Evolutionary conservation across 2,797 vertebrate genomes (phyloP).

Genomic region (Austrolebias charrua): DNA sequence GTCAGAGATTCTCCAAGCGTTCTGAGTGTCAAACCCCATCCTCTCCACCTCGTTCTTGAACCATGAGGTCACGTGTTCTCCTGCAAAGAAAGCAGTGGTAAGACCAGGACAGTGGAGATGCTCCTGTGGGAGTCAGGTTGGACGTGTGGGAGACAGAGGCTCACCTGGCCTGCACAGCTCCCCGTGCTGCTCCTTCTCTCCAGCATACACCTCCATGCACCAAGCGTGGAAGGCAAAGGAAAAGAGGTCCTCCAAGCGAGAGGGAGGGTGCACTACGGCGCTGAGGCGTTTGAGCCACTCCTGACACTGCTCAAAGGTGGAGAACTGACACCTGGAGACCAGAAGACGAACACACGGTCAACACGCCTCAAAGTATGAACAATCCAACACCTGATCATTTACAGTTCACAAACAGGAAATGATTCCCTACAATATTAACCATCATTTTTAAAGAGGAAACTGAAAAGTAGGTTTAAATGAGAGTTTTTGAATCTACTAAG

Average conservation of each 20-base stretch:
- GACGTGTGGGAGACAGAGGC: neutral
- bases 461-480: too few species aligned
- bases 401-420: too few species aligned
- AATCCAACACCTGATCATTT: too few species aligned
- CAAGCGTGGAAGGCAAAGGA: slow-evolving; percentile 96
- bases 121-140: neutral
- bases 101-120: neutral
- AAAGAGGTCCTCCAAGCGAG: slow-evolving; percentile 94
- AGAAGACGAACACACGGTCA: neutral
- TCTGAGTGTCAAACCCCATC: slow-evolving; percentile 98
- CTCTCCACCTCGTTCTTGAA: slow-evolving; percentile 97
- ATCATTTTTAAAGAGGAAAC: too few species aligned
- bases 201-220: slow-evolving; percentile 93
- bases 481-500: too few species aligned
- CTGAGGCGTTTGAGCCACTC: slow-evolving; percentile 94
- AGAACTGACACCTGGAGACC: slow-evolving; percentile 91
- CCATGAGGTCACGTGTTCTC: slow-evolving; percentile 93
- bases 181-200: slow-evolving; percentile 94
- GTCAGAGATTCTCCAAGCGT: slow-evolving; percentile 97
- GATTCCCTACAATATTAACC: too few species aligned
- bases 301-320: slow-evolving; percentile 95
- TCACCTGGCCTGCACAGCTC: slow-evolving; percentile 94
- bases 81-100: slow-evolving; percentile 72
- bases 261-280: slow-evolving; percentile 83
- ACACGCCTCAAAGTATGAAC: too few species aligned